Evolutionary conservation across 2,113 vertebrate genomes (phyloP).

Genomic region (Spea bombifrons): DNA sequence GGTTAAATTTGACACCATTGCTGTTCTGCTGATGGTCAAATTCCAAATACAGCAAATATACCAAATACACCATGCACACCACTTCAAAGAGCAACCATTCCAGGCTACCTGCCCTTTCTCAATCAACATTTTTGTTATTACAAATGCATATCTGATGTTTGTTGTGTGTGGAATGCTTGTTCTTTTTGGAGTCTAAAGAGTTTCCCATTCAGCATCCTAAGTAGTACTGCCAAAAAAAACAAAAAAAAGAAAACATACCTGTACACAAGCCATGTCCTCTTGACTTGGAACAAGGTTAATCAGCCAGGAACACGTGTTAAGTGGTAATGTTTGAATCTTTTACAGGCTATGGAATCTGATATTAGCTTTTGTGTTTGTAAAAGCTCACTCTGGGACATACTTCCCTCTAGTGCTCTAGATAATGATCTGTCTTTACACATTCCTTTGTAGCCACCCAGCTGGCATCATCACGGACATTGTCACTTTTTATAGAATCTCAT

Average conservation of each 20-base stretch:
- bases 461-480: neutral
- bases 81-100: too few species aligned
- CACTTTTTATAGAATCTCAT: too few species aligned
- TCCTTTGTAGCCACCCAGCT: neutral
- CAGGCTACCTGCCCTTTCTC: too few species aligned
- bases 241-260: neutral
- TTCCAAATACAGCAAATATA: too few species aligned
- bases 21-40: too few species aligned
- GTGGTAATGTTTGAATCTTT: neutral
- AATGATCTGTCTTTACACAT: neutral
- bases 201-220: neutral
- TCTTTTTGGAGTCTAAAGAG: too few species aligned
- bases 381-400: neutral
- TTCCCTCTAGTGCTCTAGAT: neutral
- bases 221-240: neutral
- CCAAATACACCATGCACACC: too few species aligned
- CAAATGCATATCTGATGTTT: too few species aligned
- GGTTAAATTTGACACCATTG: too few species aligned
- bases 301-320: neutral
- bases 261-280: neutral
- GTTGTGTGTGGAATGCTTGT: too few species aligned
- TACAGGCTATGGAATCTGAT: neutral
- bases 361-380: neutral
- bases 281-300: neutral
- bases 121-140: too few species aligned